phyloP scores from a whole-genome alignment of 2,113 vertebrate genomes.

The Elaphurus davidianus region DNA sequence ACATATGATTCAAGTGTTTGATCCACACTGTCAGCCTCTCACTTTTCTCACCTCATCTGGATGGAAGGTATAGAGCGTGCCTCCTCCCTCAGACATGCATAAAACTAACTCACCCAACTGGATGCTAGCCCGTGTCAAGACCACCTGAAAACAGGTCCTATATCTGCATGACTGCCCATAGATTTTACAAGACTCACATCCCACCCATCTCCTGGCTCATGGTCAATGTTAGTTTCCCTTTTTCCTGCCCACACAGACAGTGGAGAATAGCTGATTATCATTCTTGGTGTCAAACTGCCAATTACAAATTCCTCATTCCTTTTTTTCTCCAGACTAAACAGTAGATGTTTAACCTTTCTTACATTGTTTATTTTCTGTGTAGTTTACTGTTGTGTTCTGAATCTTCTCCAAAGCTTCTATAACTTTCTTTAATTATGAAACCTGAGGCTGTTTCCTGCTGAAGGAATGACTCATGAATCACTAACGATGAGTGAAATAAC shows the following conservation, averaged over 20 bases:
- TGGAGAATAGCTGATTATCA: neutral
- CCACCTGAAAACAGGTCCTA: neutral
- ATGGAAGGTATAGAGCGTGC: neutral
- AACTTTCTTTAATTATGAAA: neutral
- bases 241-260: neutral
- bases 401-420: neutral
- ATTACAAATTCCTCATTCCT: conserved; percentile 5
- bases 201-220: neutral
- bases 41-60: neutral
- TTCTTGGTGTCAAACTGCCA: neutral
- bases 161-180: neutral
- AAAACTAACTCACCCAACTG: neutral
- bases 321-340: neutral
- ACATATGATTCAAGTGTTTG: neutral
- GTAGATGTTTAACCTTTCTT: neutral
- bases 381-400: neutral
- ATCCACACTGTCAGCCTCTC: neutral
- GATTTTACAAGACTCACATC: neutral
- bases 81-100: neutral
- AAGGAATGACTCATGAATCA: neutral
- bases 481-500: neutral
- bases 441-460: neutral
- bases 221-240: neutral
- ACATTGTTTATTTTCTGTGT: neutral
- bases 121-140: neutral